A percentile compares a stretch with the other conserved stretches of the same genome.
Conservation (phyloP, 2,113 vertebrate species). For the Ariopsis seemanni region DNA sequence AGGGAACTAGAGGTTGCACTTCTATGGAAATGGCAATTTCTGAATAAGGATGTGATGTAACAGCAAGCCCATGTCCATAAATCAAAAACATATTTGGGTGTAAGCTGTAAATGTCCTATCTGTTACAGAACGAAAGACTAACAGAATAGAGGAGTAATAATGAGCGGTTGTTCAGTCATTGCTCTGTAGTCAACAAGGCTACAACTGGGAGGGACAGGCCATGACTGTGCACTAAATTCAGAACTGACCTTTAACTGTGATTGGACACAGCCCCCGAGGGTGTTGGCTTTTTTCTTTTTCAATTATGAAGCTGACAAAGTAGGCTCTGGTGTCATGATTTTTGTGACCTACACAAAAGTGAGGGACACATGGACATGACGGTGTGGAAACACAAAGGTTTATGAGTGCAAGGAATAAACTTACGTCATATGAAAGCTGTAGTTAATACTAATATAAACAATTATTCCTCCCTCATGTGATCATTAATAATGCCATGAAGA, state of each 20-base stretch:
- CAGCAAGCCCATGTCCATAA: background rate
- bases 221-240: constrained; percentile 48
- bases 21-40: constrained; percentile 5
- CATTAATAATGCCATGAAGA: background rate
- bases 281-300: constrained; percentile 37
- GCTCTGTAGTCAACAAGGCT: constrained; percentile 29
- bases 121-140: constrained; percentile 42
- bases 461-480: background rate
- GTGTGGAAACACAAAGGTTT: background rate
- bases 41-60: constrained; percentile 16
- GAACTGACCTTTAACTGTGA: constrained; percentile 53
- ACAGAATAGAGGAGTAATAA: background rate
- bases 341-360: background rate
- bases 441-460: background rate
- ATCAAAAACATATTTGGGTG: background rate
- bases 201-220: constrained; percentile 40
- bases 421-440: background rate
- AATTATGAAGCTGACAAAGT: constrained; percentile 39
- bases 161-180: constrained; percentile 17
- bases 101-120: background rate
- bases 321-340: constrained; percentile 23
- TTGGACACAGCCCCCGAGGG: constrained; percentile 43
- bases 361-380: background rate
- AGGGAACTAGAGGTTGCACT: constrained; percentile 3
- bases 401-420: background rate